These are phyloP conservation scores for Glyptemys insculpta DNA, from an alignment of 2,797 vertebrate genomes.

Conservation along the genomic window DNA sequence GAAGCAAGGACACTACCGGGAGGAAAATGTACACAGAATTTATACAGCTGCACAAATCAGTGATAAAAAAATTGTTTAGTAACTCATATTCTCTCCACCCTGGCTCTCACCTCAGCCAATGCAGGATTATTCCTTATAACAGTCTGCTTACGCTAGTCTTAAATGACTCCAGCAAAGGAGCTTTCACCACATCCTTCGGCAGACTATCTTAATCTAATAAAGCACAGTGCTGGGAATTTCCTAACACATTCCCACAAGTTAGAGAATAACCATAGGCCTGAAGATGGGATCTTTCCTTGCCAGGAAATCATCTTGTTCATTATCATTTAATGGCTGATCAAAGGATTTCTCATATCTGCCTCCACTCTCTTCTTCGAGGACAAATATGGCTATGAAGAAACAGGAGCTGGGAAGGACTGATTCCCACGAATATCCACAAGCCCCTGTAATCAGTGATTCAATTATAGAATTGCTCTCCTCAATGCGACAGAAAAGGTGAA, in stretches of 20 bases:
- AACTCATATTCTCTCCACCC: background rate
- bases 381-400: background rate
- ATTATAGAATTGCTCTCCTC: background rate
- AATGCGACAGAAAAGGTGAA: background rate
- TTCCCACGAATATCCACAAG: background rate
- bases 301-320: background rate
- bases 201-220: background rate
- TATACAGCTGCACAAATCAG: background rate
- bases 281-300: conserved; percentile 1
- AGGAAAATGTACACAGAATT: background rate
- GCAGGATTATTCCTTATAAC: background rate
- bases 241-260: background rate
- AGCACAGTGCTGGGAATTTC: background rate
- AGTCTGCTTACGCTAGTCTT: background rate
- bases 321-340: background rate
- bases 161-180: background rate
- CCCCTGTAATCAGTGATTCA: background rate
- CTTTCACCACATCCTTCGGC: background rate
- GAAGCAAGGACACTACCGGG: background rate
- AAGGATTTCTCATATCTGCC: background rate
- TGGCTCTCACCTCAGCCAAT: background rate
- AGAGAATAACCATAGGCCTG: conserved; percentile 16
- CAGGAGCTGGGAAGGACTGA: background rate
- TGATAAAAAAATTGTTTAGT: background rate
- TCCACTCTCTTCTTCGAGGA: background rate